A percentile compares a stretch with the other conserved stretches of the same genome.
These are phyloP conservation scores for Dasyprocta punctata DNA, from an alignment of 2,113 vertebrate species.

Conservation along the genomic window DNA sequence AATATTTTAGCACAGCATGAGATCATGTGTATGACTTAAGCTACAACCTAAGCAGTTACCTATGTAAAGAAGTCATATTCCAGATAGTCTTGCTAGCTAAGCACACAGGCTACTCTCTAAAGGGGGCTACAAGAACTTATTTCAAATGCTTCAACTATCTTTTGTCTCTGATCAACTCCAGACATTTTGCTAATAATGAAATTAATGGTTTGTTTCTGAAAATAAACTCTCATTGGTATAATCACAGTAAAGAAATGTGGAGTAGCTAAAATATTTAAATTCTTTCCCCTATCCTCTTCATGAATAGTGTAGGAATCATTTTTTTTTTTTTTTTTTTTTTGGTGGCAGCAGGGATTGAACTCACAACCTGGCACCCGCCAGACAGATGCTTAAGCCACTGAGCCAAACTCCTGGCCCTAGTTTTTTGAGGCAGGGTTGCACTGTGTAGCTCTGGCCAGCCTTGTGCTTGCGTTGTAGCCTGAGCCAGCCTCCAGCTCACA, in stretches of 20 bases:
- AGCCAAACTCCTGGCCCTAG: too few relatives aligned
- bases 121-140: neutral
- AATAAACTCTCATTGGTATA: neutral
- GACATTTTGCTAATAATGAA: conserved; percentile 49
- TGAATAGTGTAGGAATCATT: conserved; percentile 14
- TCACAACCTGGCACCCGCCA: too few relatives aligned
- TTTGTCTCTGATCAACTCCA: neutral
- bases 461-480: too few relatives aligned
- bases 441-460: too few relatives aligned
- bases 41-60: neutral
- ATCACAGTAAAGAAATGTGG: neutral
- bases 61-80: neutral
- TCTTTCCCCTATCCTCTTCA: neutral
- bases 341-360: too few relatives aligned
- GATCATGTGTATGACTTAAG: neutral
- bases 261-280: conserved; percentile 8
- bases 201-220: conserved; percentile 33
- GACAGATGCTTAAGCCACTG: too few relatives aligned
- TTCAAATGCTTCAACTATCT: neutral
- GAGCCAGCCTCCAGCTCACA: too few relatives aligned
- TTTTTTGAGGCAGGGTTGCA: too few relatives aligned
- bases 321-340: too few relatives aligned
- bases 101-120: neutral
- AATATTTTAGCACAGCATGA: neutral
- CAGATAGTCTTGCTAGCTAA: neutral